Conservation (phyloP, 2,888 invertebrate species). For the Mantis religiosa region DNA sequence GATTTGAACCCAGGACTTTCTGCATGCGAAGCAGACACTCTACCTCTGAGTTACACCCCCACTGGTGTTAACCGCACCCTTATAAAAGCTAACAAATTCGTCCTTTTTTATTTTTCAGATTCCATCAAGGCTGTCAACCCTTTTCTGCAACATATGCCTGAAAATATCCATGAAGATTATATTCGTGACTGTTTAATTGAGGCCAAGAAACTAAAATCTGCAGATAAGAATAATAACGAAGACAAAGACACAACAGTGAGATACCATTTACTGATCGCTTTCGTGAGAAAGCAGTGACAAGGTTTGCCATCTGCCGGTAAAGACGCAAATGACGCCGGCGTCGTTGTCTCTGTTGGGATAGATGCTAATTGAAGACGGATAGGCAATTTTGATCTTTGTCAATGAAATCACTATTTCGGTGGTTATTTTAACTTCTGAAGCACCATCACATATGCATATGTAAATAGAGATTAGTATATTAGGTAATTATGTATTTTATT, state of each 20-base stretch:
- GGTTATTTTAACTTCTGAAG: too few relatives aligned
- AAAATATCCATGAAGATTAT: slow-evolving; percentile 55
- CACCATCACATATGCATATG: too few relatives aligned
- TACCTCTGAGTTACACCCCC: slow-evolving; percentile 54
- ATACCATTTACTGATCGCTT: slow-evolving; percentile 51
- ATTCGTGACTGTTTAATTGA: slow-evolving; percentile 57
- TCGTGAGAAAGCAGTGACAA: slow-evolving; percentile 43
- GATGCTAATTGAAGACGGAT: too few relatives aligned
- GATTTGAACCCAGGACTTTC: slow-evolving; percentile 65
- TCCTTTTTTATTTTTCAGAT: slow-evolving; percentile 44
- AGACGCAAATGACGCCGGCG: not conserved
- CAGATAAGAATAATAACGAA: slow-evolving; percentile 43
- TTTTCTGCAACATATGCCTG: slow-evolving; percentile 59
- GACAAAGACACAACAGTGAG: slow-evolving; percentile 47
- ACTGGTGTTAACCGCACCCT: not conserved
- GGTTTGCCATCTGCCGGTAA: not conserved
- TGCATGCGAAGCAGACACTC: slow-evolving; percentile 65
- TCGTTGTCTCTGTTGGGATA: not conserved
- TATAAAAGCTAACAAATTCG: not conserved
- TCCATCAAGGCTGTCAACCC: slow-evolving; percentile 67
- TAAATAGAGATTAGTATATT: too few relatives aligned
- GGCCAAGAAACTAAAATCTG: slow-evolving; percentile 47
- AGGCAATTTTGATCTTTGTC: too few relatives aligned
- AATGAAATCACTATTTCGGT: too few relatives aligned
- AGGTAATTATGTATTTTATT: too few relatives aligned